Evolutionary conservation across 2,888 invertebrate genomes (phyloP), one percentile per base, ranked within the genome.

Genomic region (Lasius fuliginosus): DNA sequence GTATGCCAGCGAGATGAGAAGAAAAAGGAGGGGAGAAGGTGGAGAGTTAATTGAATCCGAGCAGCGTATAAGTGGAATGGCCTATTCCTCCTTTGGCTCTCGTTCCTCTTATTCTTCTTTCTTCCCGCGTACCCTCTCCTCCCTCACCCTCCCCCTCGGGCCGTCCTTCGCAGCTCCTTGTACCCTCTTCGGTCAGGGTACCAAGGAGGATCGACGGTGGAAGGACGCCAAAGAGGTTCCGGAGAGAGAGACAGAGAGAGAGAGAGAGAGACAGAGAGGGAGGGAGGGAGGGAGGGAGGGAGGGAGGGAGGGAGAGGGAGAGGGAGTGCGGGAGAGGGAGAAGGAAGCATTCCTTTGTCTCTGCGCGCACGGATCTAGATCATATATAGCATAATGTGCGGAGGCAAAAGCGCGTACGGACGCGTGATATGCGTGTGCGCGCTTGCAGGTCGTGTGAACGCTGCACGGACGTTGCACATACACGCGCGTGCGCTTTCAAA

Each of bases 61-160:
- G 94, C 93, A 94, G 94, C 94, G 94, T 94, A 94, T 94, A 94
- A 94, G 94, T 94, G 94, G 94, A 94, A 94, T 94, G 92, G 94
- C 93, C 94, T 94, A 94, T 94, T 93, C 93, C 93, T 94, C 92
- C 92, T 92, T 90, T 90, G 91, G 92, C 91, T 92, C 91, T 92
- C 91, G 91, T 92, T 93, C 90, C 91, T 93, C 92, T 93, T 93
- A 92, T 93, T 94, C 93, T 92, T 93, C 93, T 93, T 94, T 93
- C 93, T 92, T 92, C 90, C 91, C 91, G 92, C 91, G 90, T 91
- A 85, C 90, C 90, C 91, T 88, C 87, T 88, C 65, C 83, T 85
- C 74, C 85, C 77, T 86, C 86, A 79, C 65, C 79, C 11, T 82
- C 74, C 53, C 68, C 79, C 86, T 89, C 86, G 86, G 85, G 84